Conservation (phyloP, 2,797 vertebrate species). For the Rallus crepitans region DNA sequence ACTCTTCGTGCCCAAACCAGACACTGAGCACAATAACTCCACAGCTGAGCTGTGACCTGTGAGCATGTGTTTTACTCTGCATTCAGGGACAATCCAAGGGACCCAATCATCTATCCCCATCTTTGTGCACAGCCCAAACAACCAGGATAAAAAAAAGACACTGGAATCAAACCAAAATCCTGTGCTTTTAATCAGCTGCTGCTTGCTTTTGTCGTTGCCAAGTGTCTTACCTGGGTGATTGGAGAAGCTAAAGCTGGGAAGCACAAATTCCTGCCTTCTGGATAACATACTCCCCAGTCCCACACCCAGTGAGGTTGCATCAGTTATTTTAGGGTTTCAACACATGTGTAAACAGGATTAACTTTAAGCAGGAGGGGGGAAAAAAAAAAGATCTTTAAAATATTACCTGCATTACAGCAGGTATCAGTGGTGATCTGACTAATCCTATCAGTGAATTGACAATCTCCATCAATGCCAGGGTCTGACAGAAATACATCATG, state of each 20-base stretch:
- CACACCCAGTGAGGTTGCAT: background rate
- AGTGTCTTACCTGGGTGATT: no score
- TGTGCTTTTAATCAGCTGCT: background rate
- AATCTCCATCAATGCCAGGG: constrained; percentile 89
- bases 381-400: background rate
- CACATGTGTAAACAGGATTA: background rate
- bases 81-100: background rate
- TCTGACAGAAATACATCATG: constrained; percentile 98
- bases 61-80: background rate
- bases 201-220: background rate
- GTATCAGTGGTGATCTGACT: constrained; percentile 85
- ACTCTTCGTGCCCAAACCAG: background rate
- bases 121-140: background rate
- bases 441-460: constrained; percentile 91
- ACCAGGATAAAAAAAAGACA: background rate
- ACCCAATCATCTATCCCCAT: background rate
- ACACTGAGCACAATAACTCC: background rate
- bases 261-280: background rate
- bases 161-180: background rate
- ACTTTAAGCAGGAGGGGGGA: background rate
- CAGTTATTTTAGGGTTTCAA: background rate
- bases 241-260: background rate
- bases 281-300: background rate
- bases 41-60: background rate
- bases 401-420: constrained; percentile 88